Evolutionary conservation across 2,797 vertebrate genomes (phyloP).

Genomic region (Luscinia megarhynchos): DNA sequence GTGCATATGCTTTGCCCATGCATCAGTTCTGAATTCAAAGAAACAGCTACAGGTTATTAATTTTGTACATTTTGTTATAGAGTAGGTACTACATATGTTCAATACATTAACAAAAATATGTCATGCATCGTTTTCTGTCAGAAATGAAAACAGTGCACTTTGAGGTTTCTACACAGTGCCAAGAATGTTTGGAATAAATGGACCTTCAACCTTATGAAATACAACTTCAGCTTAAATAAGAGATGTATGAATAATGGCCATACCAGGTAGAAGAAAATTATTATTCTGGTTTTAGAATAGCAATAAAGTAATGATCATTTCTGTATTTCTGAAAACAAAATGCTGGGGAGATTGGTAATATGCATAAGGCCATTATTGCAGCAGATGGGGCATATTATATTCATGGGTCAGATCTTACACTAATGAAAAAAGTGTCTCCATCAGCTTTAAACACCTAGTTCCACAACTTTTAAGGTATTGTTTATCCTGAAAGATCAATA

Average conservation of each 20-base stretch:
- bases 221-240: not conserved
- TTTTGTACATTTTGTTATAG: constrained; percentile 10
- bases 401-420: not conserved
- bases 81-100: constrained; percentile 1
- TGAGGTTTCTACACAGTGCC: constrained; percentile 13
- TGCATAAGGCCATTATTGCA: not conserved
- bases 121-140: constrained; percentile 12
- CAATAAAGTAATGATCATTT: constrained; percentile 3
- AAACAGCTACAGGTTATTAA: not conserved
- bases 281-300: not conserved
- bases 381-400: not conserved
- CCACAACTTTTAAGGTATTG: not conserved
- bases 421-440: not conserved
- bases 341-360: not conserved
- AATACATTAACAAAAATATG: not conserved
- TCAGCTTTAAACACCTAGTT: not conserved
- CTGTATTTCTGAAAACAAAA: constrained; percentile 2
- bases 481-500: constrained; percentile 40
- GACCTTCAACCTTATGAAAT: not conserved
- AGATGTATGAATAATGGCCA: not conserved
- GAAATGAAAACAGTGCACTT: constrained; percentile 37
- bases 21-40: constrained; percentile 24
- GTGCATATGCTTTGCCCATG: not conserved
- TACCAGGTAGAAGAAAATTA: not conserved
- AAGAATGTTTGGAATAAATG: constrained; percentile 28